Conservation (phyloP, 2,888 invertebrate genomes). For the Sphinx pinastri region DNA sequence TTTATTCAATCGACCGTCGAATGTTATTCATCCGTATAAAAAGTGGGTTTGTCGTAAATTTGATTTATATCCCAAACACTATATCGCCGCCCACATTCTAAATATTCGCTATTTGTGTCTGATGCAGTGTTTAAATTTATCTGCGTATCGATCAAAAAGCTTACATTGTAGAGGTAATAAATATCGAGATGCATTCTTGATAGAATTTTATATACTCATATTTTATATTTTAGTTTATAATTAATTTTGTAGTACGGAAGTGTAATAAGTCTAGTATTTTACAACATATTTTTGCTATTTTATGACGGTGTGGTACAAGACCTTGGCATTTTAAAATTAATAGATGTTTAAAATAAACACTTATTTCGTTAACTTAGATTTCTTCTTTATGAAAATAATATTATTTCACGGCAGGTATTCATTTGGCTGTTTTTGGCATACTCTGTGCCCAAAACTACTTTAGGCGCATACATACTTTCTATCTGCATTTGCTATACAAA, state of each 20-base stretch:
- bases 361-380: too few relatives aligned
- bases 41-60: constrained; percentile 3
- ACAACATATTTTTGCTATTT: too few relatives aligned
- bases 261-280: neutral
- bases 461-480: too few relatives aligned
- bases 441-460: too few relatives aligned
- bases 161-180: constrained; percentile 3
- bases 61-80: constrained; percentile 7
- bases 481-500: too few relatives aligned
- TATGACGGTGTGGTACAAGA: too few relatives aligned
- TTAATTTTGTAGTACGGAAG: neutral
- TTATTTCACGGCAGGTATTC: too few relatives aligned
- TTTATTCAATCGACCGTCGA: neutral
- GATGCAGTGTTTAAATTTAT: constrained; percentile 16
- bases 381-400: too few relatives aligned
- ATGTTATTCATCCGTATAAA: neutral
- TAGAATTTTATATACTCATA: constrained; percentile 10
- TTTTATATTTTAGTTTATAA: constrained; percentile 2
- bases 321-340: neutral
- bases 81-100: constrained; percentile 5
- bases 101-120: constrained; percentile 20
- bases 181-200: neutral
- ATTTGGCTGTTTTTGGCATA: too few relatives aligned
- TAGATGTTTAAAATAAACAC: too few relatives aligned
- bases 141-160: constrained; percentile 13